Percentiles rank a stretch among this genome's conserved stretches.
Conservation (phyloP, 2,888 invertebrate genomes). For the Isotomurus palustris region DNA sequence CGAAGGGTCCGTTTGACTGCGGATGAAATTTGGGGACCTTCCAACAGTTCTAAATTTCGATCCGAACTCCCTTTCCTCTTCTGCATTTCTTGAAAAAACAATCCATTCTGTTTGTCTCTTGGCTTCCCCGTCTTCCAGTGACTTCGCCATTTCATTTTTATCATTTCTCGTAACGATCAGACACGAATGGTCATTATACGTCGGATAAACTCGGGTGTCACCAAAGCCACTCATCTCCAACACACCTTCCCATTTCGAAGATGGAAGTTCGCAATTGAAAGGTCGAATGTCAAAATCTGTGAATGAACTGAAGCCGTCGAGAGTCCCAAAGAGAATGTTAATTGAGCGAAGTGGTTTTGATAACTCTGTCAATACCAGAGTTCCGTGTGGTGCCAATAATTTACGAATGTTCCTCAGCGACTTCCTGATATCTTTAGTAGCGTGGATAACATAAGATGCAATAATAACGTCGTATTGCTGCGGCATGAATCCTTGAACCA, state of each 20-base stretch:
- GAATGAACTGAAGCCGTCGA: slow-evolving; percentile 15
- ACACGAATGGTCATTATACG: background rate
- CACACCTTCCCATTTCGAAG: slow-evolving; percentile 9
- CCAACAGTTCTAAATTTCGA: slow-evolving; percentile 3
- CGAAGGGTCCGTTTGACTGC: slow-evolving; percentile 5
- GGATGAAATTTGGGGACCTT: background rate
- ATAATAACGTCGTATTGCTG: slow-evolving; percentile 16
- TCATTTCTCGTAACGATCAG: background rate
- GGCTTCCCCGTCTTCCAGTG: background rate
- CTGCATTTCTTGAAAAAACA: slow-evolving; percentile 11
- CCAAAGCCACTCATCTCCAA: background rate
- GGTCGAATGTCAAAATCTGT: slow-evolving; percentile 18
- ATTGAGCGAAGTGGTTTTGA: background rate
- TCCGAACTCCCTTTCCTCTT: background rate
- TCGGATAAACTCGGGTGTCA: background rate
- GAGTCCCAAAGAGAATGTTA: slow-evolving; percentile 11
- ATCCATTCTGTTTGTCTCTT: slow-evolving; percentile 8
- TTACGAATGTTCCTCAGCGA: slow-evolving; percentile 11
- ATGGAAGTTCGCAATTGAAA: slow-evolving; percentile 7
- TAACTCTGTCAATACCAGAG: slow-evolving; percentile 5
- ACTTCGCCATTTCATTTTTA: background rate
- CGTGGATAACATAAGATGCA: slow-evolving; percentile 18
- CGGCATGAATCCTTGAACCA: slow-evolving; percentile 13
- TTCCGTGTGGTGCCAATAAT: slow-evolving; percentile 10
- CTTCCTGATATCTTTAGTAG: slow-evolving; percentile 12